Base-by-base conservation (phyloP, 1,140 invertebrate genomes). In the Uloborus diversus region DNA sequence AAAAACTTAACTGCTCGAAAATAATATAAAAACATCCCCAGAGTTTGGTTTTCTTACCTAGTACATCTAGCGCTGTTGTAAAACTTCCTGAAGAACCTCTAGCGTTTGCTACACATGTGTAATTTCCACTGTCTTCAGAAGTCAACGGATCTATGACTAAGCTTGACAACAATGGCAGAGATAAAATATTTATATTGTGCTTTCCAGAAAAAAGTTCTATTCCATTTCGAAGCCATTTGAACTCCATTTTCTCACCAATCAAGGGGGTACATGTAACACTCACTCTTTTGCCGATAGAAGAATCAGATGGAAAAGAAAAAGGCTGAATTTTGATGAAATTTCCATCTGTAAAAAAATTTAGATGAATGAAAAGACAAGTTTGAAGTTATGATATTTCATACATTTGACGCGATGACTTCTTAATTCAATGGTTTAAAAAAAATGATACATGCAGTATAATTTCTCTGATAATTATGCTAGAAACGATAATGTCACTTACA, bases 201-300 rank as follows among this genome's bases (percentile, higher is more conserved):
- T 35, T 30, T 62, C 51, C 47, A 9, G 27, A 37, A 0, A 25
- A 27, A 4, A 68, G 23, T 27, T 70, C 70, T 47, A 53, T 33
- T 0, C 81, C 81, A 64, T 82, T 73, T 49, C 62, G 57, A 9
- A 78, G 17, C 81, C 81, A 82, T 57, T 70, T 65, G 53, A 82
- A 82, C 13, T 59, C 37, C 28, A 81, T 51, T 71, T 66, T 66
- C 23, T 76, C 59, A 4, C 81, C 81, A 33, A 14, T 27, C 33
- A 53, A 42, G n/a, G 79, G 37, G 1, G 71, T 65, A 30, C 81
- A 82, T 11, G 79, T 75, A n/a, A 71, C 66, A 53, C 56, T 81
- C 0, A 71, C 62, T 11, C 53, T 33, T 14, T 75, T 64, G 13
- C 79, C 79, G 0, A 78, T 42, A 4, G 49, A 37, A 9, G 69